Conservation (phyloP, 1,140 invertebrate species). For the Oncopodura yosiiana region DNA sequence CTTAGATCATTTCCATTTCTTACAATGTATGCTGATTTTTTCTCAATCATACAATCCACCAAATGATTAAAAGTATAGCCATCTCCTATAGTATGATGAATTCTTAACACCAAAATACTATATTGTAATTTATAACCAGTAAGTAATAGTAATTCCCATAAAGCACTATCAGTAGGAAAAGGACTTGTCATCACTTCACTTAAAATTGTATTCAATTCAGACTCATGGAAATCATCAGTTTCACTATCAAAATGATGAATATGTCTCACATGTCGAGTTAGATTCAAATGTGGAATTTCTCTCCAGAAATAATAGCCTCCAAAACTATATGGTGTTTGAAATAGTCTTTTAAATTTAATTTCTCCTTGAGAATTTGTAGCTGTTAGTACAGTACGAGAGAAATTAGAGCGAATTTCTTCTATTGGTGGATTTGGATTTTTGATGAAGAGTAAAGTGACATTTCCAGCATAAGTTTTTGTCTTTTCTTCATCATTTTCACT, state of each 20-base stretch:
- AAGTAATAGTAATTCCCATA: conserved; percentile 28
- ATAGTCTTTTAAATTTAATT: conserved; percentile 18
- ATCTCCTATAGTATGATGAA: conserved; percentile 33
- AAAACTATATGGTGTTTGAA: conserved; percentile 19
- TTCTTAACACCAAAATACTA: conserved; percentile 28
- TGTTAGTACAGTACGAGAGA: conserved; percentile 10
- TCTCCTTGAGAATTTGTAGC: conserved; percentile 7
- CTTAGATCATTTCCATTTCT: not conserved
- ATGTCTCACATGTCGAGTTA: conserved; percentile 12
- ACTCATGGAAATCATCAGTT: conserved; percentile 20
- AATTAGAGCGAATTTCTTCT: conserved; percentile 7
- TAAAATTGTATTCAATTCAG: conserved; percentile 17
- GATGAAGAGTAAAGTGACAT: conserved; percentile 26
- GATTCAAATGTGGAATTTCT: conserved; percentile 3
- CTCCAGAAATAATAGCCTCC: conserved; percentile 33
- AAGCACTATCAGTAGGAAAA: conserved; percentile 10
- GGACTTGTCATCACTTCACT: conserved; percentile 18
- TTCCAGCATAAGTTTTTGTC: conserved; percentile 24
- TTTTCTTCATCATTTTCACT: no score
- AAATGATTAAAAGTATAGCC: conserved; percentile 34
- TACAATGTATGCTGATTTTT: conserved; percentile 28
- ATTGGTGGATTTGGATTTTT: conserved; percentile 15
- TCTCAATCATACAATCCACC: conserved; percentile 25
- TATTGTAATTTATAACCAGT: conserved; percentile 16
- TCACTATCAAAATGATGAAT: conserved; percentile 16